Percentiles rank a stretch among this genome's conserved stretches.
Evolutionary conservation across 92 coral and sea anemone genomes (phyloP).

Genomic region (Nematostella vectensis): DNA sequence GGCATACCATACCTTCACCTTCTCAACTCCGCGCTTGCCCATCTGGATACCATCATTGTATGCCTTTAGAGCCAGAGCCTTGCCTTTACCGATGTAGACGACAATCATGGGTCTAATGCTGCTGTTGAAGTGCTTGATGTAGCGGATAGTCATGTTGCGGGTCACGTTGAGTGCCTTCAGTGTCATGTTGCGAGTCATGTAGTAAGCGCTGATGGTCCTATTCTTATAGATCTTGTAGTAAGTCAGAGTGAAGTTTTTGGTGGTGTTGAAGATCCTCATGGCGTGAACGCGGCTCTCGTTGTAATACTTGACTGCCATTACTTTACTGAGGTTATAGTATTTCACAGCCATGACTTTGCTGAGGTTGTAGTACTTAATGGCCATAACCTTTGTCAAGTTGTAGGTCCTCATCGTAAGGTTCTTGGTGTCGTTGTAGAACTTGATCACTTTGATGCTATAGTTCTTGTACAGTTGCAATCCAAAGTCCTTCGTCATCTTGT

Average conservation of each 20-base stretch:
- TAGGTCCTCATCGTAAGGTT: constrained; percentile 49
- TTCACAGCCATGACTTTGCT: constrained; percentile 22
- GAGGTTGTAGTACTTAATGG: constrained; percentile 25
- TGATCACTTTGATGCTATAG: constrained; percentile 39
- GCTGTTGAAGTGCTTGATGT: constrained; percentile 39
- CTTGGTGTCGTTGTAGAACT: constrained; percentile 52
- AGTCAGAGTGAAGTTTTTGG: constrained; percentile 44
- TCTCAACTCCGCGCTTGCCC: constrained; percentile 29
- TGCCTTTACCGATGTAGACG: constrained; percentile 34
- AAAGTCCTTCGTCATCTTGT: constrained; percentile 38
- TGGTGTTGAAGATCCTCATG: constrained; percentile 26
- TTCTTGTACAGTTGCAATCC: constrained; percentile 67
- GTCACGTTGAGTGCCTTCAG: constrained; percentile 44
- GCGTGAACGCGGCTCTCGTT: constrained; percentile 53
- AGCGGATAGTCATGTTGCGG: constrained; percentile 43
- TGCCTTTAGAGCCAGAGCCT: constrained; percentile 36
- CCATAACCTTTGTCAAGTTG: constrained; percentile 35
- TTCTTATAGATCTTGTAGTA: constrained; percentile 36
- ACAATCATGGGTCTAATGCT: constrained; percentile 47
- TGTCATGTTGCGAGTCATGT: constrained; percentile 36
- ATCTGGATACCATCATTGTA: constrained; percentile 34
- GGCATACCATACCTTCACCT: constrained; percentile 56
- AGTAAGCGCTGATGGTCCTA: constrained; percentile 33
- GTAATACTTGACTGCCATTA: constrained; percentile 44
- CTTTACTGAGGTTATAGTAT: constrained; percentile 43